Percentiles rank a stretch among this genome's conserved stretches.
These are phyloP conservation scores for Lichenostomus cassidix DNA, from an alignment of 2,113 vertebrate genomes.

Conservation along the genomic window DNA sequence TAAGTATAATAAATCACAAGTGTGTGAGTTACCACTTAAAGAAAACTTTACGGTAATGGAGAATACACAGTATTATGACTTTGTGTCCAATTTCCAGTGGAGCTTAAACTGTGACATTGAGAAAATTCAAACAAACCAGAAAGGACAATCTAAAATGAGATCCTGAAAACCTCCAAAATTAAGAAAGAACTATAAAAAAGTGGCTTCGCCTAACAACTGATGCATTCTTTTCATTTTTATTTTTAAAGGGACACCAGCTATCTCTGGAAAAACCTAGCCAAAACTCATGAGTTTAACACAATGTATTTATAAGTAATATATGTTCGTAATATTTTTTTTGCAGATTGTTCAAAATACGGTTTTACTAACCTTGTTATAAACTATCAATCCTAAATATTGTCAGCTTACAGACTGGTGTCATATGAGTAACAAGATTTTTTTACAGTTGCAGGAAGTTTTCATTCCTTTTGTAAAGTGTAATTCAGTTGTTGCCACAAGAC, in stretches of 20 bases:
- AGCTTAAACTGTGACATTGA: background rate
- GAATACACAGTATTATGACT: background rate
- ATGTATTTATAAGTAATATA: background rate
- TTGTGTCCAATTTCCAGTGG: background rate
- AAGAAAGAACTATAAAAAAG: background rate
- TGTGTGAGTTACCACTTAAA: background rate
- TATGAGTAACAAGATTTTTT: background rate
- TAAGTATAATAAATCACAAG: background rate
- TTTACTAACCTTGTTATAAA: background rate
- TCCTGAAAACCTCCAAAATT: background rate
- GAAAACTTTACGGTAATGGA: background rate
- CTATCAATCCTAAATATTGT: background rate
- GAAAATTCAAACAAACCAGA: background rate
- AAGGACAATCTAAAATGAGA: background rate
- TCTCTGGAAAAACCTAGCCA: background rate
- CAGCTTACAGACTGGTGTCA: background rate
- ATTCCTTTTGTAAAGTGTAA: background rate
- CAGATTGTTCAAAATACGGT: background rate
- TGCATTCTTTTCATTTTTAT: background rate
- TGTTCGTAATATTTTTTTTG: slow-evolving; percentile 5
- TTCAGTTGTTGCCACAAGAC: background rate
- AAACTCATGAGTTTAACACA: background rate
- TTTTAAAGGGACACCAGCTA: background rate
- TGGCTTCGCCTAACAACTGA: background rate
- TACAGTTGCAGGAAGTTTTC: background rate